These are phyloP conservation scores for Microcebus ravelobensis DNA, from an alignment of 2,113 vertebrate genomes.

Conservation along the genomic window DNA sequence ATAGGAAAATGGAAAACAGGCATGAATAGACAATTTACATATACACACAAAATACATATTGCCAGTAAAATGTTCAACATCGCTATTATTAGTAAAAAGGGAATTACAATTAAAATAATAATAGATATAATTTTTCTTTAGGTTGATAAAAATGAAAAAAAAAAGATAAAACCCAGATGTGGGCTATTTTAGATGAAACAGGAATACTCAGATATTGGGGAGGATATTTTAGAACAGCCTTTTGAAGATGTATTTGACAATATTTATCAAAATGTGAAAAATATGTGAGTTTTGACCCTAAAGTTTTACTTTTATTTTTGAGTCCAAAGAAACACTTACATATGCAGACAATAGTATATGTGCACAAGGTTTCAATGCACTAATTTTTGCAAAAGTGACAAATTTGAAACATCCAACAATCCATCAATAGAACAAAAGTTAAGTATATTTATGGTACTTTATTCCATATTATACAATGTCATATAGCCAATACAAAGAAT, in stretches of 20 bases:
- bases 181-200: neutral
- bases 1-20: neutral
- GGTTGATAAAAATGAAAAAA: neutral
- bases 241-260: neutral
- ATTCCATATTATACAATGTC: neutral
- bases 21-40: neutral
- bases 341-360: neutral
- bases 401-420: neutral
- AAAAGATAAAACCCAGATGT: neutral
- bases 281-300: neutral
- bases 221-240: neutral
- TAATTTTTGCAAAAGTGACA: neutral
- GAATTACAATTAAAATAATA: neutral
- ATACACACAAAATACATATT: neutral
- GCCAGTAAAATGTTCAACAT: neutral
- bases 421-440: neutral
- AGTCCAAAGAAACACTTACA: neutral
- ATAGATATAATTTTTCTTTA: neutral
- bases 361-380: neutral
- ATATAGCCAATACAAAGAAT: neutral
- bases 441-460: neutral
- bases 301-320: neutral
- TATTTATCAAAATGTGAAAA: conserved; percentile 14
- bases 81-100: neutral
- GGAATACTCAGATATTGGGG: neutral